phyloP scores from a whole-genome alignment of 2,113 vertebrate species.

The Oceanites oceanicus region DNA sequence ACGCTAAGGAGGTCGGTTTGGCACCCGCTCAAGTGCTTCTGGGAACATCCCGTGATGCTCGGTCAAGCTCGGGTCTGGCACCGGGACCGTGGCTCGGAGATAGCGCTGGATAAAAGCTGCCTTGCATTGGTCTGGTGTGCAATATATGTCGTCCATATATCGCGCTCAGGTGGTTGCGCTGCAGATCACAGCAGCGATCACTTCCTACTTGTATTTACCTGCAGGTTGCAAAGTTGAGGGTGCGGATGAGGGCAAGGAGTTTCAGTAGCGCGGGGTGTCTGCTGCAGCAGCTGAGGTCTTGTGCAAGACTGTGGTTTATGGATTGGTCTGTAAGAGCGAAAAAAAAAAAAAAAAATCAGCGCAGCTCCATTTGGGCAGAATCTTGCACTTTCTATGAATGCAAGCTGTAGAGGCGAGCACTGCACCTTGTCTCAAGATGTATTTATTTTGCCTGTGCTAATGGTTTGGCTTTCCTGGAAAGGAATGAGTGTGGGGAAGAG shows the following conservation, averaged over 20 bases:
- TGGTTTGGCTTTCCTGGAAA: not conserved
- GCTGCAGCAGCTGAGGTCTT: not conserved
- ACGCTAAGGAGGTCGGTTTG: not conserved
- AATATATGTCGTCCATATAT: accelerated
- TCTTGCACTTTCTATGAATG: not conserved
- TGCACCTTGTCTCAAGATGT: not conserved
- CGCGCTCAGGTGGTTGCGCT: accelerated
- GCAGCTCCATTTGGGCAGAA: not conserved
- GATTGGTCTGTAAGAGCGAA: not conserved
- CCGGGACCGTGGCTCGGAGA: accelerated
- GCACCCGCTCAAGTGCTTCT: not conserved
- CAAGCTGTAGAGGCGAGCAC: not conserved
- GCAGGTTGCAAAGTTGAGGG: not conserved
- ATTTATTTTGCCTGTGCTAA: not conserved
- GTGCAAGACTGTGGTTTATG: not conserved
- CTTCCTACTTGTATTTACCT: not conserved
- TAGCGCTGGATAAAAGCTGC: not conserved
- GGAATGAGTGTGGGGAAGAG: not conserved
- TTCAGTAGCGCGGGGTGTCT: accelerated
- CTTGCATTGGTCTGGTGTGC: accelerated
- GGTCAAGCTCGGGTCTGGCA: not conserved
- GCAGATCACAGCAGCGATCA: accelerated
- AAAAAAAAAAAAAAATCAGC: not conserved
- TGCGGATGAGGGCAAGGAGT: not conserved
- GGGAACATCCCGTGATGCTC: not conserved